A percentile compares a stretch with the other conserved stretches of the same genome.
Conservation (phyloP, 2,888 invertebrate species). For the Nomada ferruginata region DNA sequence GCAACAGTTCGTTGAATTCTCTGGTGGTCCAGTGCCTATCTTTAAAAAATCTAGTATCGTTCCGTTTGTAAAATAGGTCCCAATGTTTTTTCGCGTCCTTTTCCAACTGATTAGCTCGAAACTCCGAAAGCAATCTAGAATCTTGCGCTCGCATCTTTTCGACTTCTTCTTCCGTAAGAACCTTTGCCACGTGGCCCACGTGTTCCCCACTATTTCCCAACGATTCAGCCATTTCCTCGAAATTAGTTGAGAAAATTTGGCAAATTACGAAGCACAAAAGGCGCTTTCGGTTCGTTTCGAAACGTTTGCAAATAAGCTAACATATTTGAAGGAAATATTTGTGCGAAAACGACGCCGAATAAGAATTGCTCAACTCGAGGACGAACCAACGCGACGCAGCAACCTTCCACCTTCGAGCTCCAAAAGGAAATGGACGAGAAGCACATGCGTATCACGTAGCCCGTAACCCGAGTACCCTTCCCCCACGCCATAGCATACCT, state of each 20-base stretch:
- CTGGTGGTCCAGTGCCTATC: slow-evolving; percentile 98
- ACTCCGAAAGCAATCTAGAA: slow-evolving; percentile 88
- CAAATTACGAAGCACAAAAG: no score
- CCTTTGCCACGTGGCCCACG: slow-evolving; percentile 84
- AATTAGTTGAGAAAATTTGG: background rate
- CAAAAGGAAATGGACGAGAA: slow-evolving; percentile 69
- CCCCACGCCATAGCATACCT: background rate
- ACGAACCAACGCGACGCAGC: background rate
- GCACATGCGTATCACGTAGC: background rate
- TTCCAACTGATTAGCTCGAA: slow-evolving; percentile 92
- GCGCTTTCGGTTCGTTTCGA: no score
- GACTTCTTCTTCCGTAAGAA: slow-evolving; percentile 86
- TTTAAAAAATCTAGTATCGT: slow-evolving; percentile 96
- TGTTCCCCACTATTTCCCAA: slow-evolving; percentile 24
- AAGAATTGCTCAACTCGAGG: background rate
- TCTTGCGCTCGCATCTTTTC: slow-evolving; percentile 89
- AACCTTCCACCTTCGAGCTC: slow-evolving; percentile 42
- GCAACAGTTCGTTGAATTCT: slow-evolving; percentile 94
- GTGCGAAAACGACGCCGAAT: background rate
- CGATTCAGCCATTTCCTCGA: slow-evolving; percentile 54
- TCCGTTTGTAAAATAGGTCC: slow-evolving; percentile 98
- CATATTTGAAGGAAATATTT: slow-evolving; percentile 30
- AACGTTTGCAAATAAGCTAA: no score
- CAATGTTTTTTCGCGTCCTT: slow-evolving; percentile 94
- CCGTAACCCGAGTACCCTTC: slow-evolving; percentile 1